Conservation (phyloP, 2,888 invertebrate genomes). For the Ypsolopha sequella region DNA sequence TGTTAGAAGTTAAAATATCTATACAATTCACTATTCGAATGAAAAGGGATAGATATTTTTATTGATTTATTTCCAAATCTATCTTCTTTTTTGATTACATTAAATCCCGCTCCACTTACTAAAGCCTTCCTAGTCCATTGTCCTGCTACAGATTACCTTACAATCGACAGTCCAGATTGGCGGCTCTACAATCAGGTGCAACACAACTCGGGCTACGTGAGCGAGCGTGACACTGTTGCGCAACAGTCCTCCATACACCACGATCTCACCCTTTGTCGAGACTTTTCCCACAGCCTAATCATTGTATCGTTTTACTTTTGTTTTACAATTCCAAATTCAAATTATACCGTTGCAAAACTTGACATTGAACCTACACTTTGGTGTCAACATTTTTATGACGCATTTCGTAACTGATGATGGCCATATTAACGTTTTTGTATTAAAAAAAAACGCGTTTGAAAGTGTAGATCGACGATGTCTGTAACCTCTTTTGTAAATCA, state of each 20-base stretch:
- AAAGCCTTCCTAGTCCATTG: too few species aligned
- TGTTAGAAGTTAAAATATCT: neutral
- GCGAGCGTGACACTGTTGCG: neutral
- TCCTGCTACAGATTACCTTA: neutral
- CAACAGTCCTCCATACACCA: neutral
- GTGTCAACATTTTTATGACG: too few species aligned
- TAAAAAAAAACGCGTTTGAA: neutral
- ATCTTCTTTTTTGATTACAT: too few species aligned
- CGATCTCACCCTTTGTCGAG: neutral
- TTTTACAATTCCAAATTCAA: neutral
- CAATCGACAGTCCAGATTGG: neutral
- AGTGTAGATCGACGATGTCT: neutral
- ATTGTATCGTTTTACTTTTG: neutral
- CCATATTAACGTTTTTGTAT: neutral
- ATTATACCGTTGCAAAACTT: too few species aligned
- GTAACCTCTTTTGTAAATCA: too few species aligned
- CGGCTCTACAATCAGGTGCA: neutral
- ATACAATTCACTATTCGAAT: too few species aligned
- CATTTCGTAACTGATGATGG: too few species aligned
- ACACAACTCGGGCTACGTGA: too few species aligned
- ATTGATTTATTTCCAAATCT: too few species aligned
- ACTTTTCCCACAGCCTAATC: neutral
- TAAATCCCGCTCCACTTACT: too few species aligned
- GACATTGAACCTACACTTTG: too few species aligned
- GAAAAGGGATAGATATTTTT: too few species aligned